These are phyloP conservation scores for Ataeniobius toweri DNA, from an alignment of 2,797 vertebrate species.

Conservation along the genomic window DNA sequence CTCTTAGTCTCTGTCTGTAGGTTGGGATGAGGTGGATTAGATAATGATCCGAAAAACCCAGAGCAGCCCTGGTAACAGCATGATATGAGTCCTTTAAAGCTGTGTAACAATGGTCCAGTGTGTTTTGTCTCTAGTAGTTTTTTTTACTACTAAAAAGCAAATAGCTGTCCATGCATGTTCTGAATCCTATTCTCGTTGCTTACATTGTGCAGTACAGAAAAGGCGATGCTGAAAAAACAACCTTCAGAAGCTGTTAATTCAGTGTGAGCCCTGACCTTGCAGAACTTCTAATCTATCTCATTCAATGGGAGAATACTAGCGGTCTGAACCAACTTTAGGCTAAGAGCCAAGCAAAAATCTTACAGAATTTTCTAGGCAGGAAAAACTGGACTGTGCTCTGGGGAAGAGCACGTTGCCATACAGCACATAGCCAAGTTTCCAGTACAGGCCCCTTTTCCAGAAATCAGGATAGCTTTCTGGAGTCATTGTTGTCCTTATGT, in stretches of 20 bases:
- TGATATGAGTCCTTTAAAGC: no score
- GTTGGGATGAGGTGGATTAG: no score
- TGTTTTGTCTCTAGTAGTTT: no score
- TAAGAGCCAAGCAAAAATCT: conserved; percentile 15
- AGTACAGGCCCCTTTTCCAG: background rate
- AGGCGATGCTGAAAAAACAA: background rate
- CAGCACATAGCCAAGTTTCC: background rate
- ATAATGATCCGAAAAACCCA: no score
- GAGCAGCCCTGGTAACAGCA: no score
- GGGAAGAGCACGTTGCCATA: conserved; percentile 18
- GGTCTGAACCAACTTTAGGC: conserved; percentile 28
- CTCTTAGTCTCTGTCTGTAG: no score
- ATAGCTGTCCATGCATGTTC: background rate
- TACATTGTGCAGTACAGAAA: background rate
- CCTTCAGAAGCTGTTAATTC: conserved; percentile 13
- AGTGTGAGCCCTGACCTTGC: background rate
- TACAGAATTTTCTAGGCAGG: conserved; percentile 2
- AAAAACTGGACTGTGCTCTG: background rate
- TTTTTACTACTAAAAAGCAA: background rate
- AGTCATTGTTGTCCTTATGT: background rate
- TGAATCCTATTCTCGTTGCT: background rate
- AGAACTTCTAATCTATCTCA: conserved; percentile 23
- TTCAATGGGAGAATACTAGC: conserved; percentile 22
- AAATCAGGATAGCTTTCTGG: background rate
- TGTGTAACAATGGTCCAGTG: no score